Base-by-base conservation (phyloP, 2,797 vertebrate genomes). In the Sebastes diaconus region DNA sequence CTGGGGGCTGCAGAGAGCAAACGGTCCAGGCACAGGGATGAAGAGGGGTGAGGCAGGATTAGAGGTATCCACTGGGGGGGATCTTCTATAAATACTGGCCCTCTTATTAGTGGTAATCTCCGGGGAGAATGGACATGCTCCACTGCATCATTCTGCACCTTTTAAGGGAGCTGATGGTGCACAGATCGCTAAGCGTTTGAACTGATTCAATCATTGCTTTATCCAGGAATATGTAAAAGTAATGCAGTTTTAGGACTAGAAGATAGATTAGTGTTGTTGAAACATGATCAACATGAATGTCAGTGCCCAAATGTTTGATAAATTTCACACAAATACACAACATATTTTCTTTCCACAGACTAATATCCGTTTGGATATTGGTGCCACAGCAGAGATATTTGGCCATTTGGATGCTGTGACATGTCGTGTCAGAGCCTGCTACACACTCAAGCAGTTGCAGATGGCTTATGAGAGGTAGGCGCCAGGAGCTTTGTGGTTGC, bases 81-180 rank as follows among this genome's bases (percentile, higher is more conserved):
- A 75, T 87, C 92, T 83, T 94, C 96, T 97, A 96, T 97, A 96
- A 96, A 97, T 97, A 97, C 94, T 79, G 83, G 68, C 86, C 85
- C 90, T 92, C 94, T 92, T 95, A 95, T 96, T 96, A 95, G 94
- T 55, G 20, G 42, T 91, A 93, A 94, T 94, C 96, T 95, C 96
- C 20, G 75, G 93, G 93, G 95, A 94, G 90, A 92, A 89, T 81
- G 80, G 84, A 79, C 91, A 89, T 75, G 86, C 93, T 90, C 80
- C 77, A 34, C 83, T 86, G 87, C 91, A 90, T 92, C 93, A 80
- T 84, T 89, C 90, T 91, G 81, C 84, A 94, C 96, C 96, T 96
- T 97, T 95, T 96, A 96, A 93, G 95, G 96, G 88, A 90, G 88
- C 85, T 90, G 72, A 84, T 60, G 73, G 54, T 75, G 76, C 76